phyloP scores from a whole-genome alignment of 2,797 vertebrate species.

The Rhabdomys pumilio region DNA sequence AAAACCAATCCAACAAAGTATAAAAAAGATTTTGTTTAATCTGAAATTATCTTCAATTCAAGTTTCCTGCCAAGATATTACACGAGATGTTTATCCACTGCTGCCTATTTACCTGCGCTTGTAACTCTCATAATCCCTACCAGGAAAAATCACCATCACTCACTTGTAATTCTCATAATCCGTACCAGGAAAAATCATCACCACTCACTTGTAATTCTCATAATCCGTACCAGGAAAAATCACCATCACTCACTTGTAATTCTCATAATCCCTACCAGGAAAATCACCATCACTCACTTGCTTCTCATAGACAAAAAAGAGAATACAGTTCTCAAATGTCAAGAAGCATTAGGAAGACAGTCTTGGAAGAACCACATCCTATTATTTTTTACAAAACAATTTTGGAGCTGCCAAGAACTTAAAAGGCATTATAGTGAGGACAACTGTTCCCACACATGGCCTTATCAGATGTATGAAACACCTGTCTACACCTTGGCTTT shows the following conservation, averaged over 20 bases:
- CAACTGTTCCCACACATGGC: slow-evolving; percentile 68
- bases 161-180: too few relatives aligned
- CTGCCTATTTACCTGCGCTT: slow-evolving; percentile 9
- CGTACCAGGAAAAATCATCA: too few relatives aligned
- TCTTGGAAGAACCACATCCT: slow-evolving; percentile 54
- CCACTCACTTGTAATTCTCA: too few relatives aligned
- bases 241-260: not conserved
- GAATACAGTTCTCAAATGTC: slow-evolving; percentile 66
- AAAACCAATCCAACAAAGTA: slow-evolving; percentile 47
- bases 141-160: not conserved
- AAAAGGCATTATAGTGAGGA: slow-evolving; percentile 75
- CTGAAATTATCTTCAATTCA: slow-evolving; percentile 4
- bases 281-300: slow-evolving; percentile 58
- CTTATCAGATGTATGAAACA: slow-evolving; percentile 12
- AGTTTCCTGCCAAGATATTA: slow-evolving; percentile 31
- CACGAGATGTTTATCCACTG: not conserved
- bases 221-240: too few relatives aligned
- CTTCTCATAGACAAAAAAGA: slow-evolving; percentile 21
- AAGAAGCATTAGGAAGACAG: slow-evolving; percentile 68
- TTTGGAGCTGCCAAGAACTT: slow-evolving; percentile 81
- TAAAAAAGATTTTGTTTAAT: slow-evolving; percentile 29
- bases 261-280: slow-evolving; percentile 65
- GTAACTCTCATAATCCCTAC: slow-evolving; percentile 48
- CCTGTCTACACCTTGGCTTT: not conserved
- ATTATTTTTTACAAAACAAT: slow-evolving; percentile 76